A percentile compares a stretch with the other conserved stretches of the same genome.
Conservation (phyloP, 2,797 vertebrate species). For the Premnoplex brunnescens region DNA sequence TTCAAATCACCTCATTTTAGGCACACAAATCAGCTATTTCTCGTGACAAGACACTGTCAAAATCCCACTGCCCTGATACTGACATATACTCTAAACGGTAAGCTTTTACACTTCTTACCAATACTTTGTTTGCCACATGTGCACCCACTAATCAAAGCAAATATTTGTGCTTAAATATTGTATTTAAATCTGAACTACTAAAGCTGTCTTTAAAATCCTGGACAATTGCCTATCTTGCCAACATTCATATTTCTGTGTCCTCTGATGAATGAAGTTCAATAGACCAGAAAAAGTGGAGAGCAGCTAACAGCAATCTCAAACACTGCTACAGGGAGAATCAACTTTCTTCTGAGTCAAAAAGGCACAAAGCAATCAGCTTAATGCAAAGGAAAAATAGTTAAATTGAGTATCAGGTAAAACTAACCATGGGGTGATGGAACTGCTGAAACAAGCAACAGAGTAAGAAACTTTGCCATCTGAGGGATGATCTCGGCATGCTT, state of each 20-base stretch:
- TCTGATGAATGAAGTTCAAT: background rate
- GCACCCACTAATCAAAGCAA: background rate
- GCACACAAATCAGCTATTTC: background rate
- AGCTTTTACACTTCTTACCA: background rate
- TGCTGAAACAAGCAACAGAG: background rate
- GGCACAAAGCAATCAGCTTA: background rate
- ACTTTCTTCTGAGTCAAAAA: background rate
- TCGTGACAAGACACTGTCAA: background rate
- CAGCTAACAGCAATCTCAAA: background rate
- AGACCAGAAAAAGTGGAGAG: background rate
- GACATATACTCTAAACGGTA: background rate
- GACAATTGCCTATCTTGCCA: background rate
- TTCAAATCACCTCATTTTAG: background rate
- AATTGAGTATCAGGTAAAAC: background rate
- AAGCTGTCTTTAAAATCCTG: background rate
- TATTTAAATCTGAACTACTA: background rate
- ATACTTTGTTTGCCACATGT: background rate
- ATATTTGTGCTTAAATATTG: background rate
- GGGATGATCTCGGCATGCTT: fast-evolving
- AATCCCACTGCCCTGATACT: background rate
- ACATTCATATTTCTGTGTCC: background rate
- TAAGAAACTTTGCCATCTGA: background rate
- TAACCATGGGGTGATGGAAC: background rate
- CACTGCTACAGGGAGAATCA: background rate
- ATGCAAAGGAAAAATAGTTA: background rate